A percentile compares a stretch with the other conserved stretches of the same genome.
phyloP scores from a whole-genome alignment of 2,888 invertebrate species.

The Exephanes ischioxanthus region DNA sequence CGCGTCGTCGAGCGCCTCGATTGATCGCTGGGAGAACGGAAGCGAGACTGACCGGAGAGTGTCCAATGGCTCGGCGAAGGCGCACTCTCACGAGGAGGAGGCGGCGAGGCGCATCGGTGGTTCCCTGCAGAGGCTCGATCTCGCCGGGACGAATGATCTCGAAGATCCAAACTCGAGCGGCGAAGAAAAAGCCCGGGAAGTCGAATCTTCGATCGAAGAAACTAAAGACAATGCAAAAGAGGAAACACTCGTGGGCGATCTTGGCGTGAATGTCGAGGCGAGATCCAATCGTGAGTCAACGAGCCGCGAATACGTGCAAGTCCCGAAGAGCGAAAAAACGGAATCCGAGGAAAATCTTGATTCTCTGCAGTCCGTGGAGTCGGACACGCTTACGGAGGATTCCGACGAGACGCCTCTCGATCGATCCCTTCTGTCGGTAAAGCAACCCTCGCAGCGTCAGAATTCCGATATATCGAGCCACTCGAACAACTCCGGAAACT shows the following conservation, averaged over 20 bases:
- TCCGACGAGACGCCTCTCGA: constrained; percentile 79
- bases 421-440: constrained; percentile 66
- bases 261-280: not conserved
- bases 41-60: constrained; percentile 29
- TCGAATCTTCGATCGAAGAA: constrained; percentile 3
- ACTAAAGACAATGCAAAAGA: constrained; percentile 3
- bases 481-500: constrained; percentile 80
- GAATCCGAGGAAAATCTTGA: constrained; percentile 82
- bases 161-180: constrained; percentile 2
- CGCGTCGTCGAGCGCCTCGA: constrained; percentile 60
- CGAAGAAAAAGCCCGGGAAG: constrained; percentile 23
- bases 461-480: constrained; percentile 81
- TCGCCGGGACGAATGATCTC: constrained; percentile 5
- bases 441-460: constrained; percentile 78
- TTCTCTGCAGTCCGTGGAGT: constrained; percentile 82
- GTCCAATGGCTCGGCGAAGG: not conserved
- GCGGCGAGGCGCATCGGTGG: not conserved
- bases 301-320: constrained; percentile 31
- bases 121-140: constrained; percentile 10
- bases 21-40: constrained; percentile 44
- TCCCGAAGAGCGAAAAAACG: constrained; percentile 70
- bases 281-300: constrained; percentile 13
- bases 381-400: constrained; percentile 83
- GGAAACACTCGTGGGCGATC: not conserved
- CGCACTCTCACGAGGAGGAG: not conserved